Evolutionary conservation across 2,113 vertebrate genomes (phyloP), one percentile per base, ranked within the genome.

Genomic region (Callaeas wilsoni): DNA sequence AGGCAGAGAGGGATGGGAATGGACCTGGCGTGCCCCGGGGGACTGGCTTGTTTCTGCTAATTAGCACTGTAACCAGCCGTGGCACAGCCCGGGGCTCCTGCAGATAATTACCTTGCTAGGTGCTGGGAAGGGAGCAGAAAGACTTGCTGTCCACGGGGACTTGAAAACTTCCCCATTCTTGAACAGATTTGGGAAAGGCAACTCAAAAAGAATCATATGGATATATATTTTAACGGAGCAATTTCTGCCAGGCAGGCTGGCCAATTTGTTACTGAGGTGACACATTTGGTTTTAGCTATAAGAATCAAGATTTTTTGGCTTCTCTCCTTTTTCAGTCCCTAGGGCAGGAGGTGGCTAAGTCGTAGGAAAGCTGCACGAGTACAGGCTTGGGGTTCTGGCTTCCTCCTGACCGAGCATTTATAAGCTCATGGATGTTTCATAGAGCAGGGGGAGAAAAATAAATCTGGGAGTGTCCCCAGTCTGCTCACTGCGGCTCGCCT

Each of bases 261-360:
- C 69, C 91, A 90, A 65, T 95, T 95, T 95, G 85, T 94, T 96
- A 93, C 60, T 14, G 30, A 95, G 96, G 93, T 96, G 97, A 97
- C 95, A 97, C 90, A 87, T 79, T 95, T 87, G 90, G 93, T 96
- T 97, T 97, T 95, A 94, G 87, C 83, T 90, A 60, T 65, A 96
- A 70, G 59, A 80, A 87, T 87, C 42, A 33, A 75, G 25, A 42
- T 10, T 7, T 65, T 95, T 94, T 17, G 16, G 47, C 81, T 70
- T 82, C 70, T 55, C 9, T 84, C 26, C 25, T 29, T 73, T 78
- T 76, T 56, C 35, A 46, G 32, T 73, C 32, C 50, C 42, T 22
- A 25, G 75, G 30, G 7, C 32, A 49, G 53, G 16, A 32, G 44
- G 63, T 44, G 76, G 86, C 33, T 64, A 11, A 78, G 70, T 46